These are phyloP conservation scores for Scaptomyza reducta DNA, from an alignment of 2,888 invertebrate species.

Conservation along the genomic window DNA sequence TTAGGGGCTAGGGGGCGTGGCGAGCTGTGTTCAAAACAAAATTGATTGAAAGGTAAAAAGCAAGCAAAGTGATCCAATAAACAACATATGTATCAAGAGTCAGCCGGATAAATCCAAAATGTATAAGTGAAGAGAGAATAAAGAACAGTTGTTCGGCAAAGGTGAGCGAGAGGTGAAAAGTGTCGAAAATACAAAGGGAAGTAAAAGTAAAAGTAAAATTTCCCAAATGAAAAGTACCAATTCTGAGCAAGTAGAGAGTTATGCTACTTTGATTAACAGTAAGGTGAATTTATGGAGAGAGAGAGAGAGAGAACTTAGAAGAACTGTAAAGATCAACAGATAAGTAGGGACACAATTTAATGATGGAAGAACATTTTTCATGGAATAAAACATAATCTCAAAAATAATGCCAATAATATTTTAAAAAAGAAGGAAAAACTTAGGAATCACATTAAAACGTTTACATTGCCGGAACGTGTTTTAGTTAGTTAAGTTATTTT, in stretches of 20 bases:
- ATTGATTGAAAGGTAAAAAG: slow-evolving; percentile 61
- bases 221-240: not conserved
- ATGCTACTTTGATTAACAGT: not conserved
- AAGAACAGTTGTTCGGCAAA: not conserved
- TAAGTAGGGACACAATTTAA: not conserved
- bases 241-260: not conserved
- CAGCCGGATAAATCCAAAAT: not conserved
- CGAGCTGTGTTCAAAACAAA: slow-evolving; percentile 18
- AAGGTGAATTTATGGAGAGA: not conserved
- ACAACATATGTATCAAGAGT: not conserved
- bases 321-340: not conserved
- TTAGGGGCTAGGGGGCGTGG: slow-evolving; percentile 29
- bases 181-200: too few relatives aligned
- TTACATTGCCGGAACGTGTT: not conserved
- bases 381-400: too few relatives aligned
- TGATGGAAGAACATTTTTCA: not conserved
- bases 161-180: not conserved
- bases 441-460: not conserved
- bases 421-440: too few relatives aligned
- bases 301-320: not conserved
- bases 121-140: not conserved
- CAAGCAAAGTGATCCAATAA: slow-evolving; percentile 21
- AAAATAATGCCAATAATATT: too few relatives aligned
- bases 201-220: not conserved
- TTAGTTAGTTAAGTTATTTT: too few relatives aligned